Conservation (phyloP, 2,797 vertebrate species). For the Myripristis murdjan region DNA sequence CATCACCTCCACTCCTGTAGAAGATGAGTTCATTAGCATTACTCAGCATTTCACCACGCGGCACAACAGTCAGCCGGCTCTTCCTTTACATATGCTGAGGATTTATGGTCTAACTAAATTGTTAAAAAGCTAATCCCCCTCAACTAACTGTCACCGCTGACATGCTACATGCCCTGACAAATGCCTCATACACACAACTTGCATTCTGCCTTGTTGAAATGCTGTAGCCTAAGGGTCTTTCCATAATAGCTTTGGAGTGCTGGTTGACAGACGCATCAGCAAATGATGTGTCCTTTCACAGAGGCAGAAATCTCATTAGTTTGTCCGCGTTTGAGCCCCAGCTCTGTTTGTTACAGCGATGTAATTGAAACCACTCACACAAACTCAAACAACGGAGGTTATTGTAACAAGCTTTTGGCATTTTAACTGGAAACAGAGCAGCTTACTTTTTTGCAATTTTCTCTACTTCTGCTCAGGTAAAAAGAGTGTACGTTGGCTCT, state of each 20-base stretch:
- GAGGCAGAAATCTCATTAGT: conserved; percentile 3
- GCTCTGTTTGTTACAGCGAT: conserved; percentile 17
- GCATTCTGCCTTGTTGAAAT: conserved; percentile 15
- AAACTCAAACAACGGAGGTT: conserved; percentile 47
- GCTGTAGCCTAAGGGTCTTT: conserved; percentile 1
- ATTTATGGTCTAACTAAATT: conserved; percentile 51
- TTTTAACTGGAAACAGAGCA: conserved; percentile 57
- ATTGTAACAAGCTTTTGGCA: conserved; percentile 29
- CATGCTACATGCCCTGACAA: conserved; percentile 33
- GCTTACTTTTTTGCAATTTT: conserved; percentile 6
- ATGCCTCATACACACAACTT: conserved; percentile 8
- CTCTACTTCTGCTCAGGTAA: neutral
- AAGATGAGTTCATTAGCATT: conserved; percentile 13
- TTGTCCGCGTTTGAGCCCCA: conserved; percentile 30
- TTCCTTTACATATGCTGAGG: conserved; percentile 34
- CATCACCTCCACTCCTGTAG: neutral
- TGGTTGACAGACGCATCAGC: neutral
- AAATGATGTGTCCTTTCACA: neutral
- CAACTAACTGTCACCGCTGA: neutral
- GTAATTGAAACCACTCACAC: conserved; percentile 43
- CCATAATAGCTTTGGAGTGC: conserved; percentile 2
- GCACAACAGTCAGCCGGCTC: conserved; percentile 38
- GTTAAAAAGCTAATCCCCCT: conserved; percentile 4
- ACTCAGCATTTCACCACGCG: conserved; percentile 42
- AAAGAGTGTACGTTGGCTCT: conserved; percentile 21